Percentiles rank a stretch among this genome's conserved stretches.
phyloP scores from a whole-genome alignment of 2,113 vertebrate species.

The Petrocephalus microphthalmus region DNA sequence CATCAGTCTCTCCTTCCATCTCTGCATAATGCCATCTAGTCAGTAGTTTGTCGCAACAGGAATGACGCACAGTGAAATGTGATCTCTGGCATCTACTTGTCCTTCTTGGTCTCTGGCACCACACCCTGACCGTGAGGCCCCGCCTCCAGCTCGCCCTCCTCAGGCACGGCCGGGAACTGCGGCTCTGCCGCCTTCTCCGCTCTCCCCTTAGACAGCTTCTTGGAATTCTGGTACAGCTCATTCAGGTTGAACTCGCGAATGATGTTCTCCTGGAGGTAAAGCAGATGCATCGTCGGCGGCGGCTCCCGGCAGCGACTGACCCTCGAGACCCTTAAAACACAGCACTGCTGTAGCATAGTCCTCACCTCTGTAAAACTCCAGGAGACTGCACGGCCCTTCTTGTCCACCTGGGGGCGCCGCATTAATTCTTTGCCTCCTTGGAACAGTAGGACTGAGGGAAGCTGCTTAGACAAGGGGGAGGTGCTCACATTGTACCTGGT shows the following conservation, averaged over 20 bases:
- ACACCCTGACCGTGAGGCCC: slow-evolving; percentile 35
- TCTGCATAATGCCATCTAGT: slow-evolving; percentile 18
- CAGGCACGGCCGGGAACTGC: slow-evolving; percentile 53
- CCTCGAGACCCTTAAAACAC: neutral
- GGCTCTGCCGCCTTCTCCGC: slow-evolving; percentile 40
- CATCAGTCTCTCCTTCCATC: neutral
- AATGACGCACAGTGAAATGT: neutral
- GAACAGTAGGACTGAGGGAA: slow-evolving; percentile 87
- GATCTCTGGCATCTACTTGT: slow-evolving; percentile 62
- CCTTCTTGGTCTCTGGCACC: slow-evolving; percentile 75
- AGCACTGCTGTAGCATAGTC: neutral
- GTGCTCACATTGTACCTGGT: slow-evolving; percentile 83
- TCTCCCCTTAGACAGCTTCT: slow-evolving; percentile 65
- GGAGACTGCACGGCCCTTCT: slow-evolving; percentile 89
- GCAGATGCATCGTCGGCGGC: too few relatives aligned
- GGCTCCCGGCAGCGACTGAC: neutral
- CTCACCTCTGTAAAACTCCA: slow-evolving; percentile 91
- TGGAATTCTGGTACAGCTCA: slow-evolving; percentile 82
- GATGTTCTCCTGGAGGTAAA: slow-evolving; percentile 76
- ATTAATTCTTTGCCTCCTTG: slow-evolving; percentile 82
- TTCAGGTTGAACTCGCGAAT: slow-evolving; percentile 92
- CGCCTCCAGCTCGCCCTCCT: slow-evolving; percentile 54
- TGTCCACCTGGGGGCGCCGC: slow-evolving; percentile 88
- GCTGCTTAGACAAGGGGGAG: slow-evolving; percentile 88
- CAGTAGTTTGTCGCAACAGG: slow-evolving; percentile 11